A percentile compares a stretch with the other conserved stretches of the same genome.
Conservation (phyloP, 1,140 invertebrate species). For the Argopecten irradians region DNA sequence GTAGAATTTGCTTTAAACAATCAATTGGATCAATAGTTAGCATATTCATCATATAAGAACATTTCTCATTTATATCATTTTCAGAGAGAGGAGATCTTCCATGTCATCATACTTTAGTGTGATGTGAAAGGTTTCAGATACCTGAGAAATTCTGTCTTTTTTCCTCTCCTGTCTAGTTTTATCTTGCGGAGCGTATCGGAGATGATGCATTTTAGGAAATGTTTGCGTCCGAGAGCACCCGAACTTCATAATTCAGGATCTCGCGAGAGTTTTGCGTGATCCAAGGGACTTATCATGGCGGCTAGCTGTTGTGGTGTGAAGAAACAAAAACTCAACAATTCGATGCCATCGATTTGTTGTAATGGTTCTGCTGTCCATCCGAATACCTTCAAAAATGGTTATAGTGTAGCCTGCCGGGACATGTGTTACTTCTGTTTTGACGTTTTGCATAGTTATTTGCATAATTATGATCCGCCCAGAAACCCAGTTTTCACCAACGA, state of each 20-base stretch:
- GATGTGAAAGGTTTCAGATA: no score
- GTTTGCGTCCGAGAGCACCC: neutral
- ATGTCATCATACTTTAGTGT: no score
- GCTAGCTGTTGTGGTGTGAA: conserved; percentile 92
- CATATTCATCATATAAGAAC: no score
- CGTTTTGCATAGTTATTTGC: conserved; percentile 94
- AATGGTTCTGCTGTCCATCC: conserved; percentile 78
- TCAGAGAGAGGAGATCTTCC: no score
- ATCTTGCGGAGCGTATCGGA: neutral
- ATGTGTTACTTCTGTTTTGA: conserved; percentile 99
- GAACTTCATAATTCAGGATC: neutral
- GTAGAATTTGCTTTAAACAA: no score
- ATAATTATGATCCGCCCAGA: conserved; percentile 93
- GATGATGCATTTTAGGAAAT: neutral
- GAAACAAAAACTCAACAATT: conserved; percentile 91
- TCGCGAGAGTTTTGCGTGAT: neutral
- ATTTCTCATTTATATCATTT: no score
- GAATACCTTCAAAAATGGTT: conserved; percentile 79
- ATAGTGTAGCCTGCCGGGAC: conserved; percentile 89
- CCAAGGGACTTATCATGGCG: conserved; percentile 81
- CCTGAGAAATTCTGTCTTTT: neutral
- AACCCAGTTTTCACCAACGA: conserved; percentile 93
- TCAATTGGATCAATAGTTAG: no score
- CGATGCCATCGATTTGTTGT: conserved; percentile 77
- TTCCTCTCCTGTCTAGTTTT: neutral